Evolutionary conservation across 2,888 invertebrate species (phyloP).

Genomic region (Drosophila picticornis): DNA sequence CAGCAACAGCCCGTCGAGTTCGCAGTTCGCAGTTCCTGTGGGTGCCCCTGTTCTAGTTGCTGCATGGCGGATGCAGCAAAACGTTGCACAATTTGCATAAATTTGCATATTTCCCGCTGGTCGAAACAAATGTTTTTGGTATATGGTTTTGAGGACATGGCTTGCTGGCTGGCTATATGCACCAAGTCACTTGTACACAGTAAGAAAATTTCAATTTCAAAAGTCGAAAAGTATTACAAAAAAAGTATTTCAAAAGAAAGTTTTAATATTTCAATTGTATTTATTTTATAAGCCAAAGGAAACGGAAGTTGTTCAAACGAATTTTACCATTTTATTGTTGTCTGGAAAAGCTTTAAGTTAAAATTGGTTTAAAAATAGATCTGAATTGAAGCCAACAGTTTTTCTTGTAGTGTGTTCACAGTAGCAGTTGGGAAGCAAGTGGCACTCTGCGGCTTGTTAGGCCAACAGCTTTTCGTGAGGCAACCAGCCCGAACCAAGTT

Average conservation of each 20-base stretch:
- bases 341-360: background rate
- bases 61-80: constrained; percentile 34
- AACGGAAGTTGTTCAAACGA: background rate
- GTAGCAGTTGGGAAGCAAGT: background rate
- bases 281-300: background rate
- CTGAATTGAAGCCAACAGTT: background rate
- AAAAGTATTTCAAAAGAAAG: background rate
- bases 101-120: constrained; percentile 52
- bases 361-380: background rate
- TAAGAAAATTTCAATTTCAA: background rate
- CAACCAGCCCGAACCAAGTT: constrained; percentile 61
- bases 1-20: constrained; percentile 7
- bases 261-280: background rate
- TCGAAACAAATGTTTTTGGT: constrained; percentile 22
- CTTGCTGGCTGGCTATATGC: constrained; percentile 1
- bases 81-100: constrained; percentile 63
- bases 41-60: background rate
- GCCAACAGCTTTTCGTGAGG: constrained; percentile 7
- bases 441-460: constrained; percentile 22
- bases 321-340: background rate
- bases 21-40: background rate
- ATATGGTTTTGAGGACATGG: constrained; percentile 4
- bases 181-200: background rate
- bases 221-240: background rate
- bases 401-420: background rate